Base-by-base conservation (phyloP, 1,140 invertebrate species). In the Drosophila leontia region DNA sequence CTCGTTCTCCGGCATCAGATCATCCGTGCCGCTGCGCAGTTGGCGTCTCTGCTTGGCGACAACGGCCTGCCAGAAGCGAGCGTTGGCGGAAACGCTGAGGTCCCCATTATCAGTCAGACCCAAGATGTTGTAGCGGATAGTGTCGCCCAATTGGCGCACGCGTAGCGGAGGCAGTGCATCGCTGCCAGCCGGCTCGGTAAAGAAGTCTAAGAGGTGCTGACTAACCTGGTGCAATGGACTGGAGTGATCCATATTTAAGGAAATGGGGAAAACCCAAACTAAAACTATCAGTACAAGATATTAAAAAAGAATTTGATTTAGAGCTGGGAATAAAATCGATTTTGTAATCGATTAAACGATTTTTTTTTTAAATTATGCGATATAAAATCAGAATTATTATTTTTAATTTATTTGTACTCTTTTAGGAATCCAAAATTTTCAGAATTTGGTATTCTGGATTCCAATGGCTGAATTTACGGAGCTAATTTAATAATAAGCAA, bases 81-180 rank as follows among this genome's bases (percentile, higher is more conserved):
- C 15, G 1, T 26, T 65, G 19, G 47, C 55, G 78, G 58, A 13
- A 76, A 55, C 8, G 42, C 78, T 87, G 2, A 87, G 3, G 48
- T 87, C 84, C 2, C 85, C 85, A 8, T 3, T 8, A 0, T 65
- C 37, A 7, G 15, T 2, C 0, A 75, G 34, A 4, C 59, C 47
- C 6, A 90, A 75, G 7, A 15, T 62, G 6, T 78, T 47, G 45
- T 37, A 78, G 37, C 78, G 85, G 1, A 90, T 15, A 0, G 78
- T 58, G 8, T 90, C 74, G 2, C 80, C 81, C n/a, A 58, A 88
- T 7, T 62, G 68, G n/a, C 55, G 48, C 4, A 58, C 34, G 3
- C 44, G 42, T 11, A 45, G 8, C 6, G 50, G n/a, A 12, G n/a
- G 15, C 13, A 48, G 9, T 11, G 35, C 39, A 6, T 12, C 34